phyloP scores from a whole-genome alignment of 1,140 invertebrate species.

The Calephelis virginiensis region DNA sequence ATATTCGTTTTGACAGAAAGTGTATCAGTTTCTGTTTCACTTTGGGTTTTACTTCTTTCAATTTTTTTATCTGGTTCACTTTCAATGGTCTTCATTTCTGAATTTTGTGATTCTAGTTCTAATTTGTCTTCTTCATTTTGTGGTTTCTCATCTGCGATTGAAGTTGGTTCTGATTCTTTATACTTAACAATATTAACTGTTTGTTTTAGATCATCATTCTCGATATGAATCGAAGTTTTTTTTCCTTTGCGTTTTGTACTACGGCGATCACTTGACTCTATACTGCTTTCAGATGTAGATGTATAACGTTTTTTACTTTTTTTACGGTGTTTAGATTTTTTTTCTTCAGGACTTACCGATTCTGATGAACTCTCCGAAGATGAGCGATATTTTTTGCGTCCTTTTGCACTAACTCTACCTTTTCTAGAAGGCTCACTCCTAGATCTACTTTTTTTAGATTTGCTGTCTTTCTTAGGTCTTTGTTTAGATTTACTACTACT shows the following conservation, averaged over 20 bases:
- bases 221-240: conserved; percentile 71
- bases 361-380: conserved; percentile 65
- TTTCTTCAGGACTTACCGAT: conserved; percentile 53
- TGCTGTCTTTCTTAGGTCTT: conserved; percentile 42
- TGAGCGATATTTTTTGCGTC: conserved; percentile 47
- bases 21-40: conserved; percentile 74
- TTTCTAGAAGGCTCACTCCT: conserved; percentile 69
- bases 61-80: conserved; percentile 45
- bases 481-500: conserved; percentile 40
- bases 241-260: conserved; percentile 65
- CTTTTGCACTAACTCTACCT: conserved; percentile 48
- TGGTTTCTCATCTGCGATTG: conserved; percentile 42
- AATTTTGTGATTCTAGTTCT: conserved; percentile 40
- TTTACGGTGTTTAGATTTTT: conserved; percentile 59
- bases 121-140: conserved; percentile 31
- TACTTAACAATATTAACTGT: conserved; percentile 71
- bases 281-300: conserved; percentile 56
- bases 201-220: conserved; percentile 68
- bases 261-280: conserved; percentile 59
- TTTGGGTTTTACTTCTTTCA: conserved; percentile 58
- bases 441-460: conserved; percentile 62
- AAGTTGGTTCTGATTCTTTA: conserved; percentile 44
- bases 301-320: conserved; percentile 55
- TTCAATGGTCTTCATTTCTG: conserved; percentile 47
- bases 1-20: conserved; percentile 72